Base-by-base conservation (phyloP, 2,888 invertebrate genomes). In the Pilophorus perplexus region DNA sequence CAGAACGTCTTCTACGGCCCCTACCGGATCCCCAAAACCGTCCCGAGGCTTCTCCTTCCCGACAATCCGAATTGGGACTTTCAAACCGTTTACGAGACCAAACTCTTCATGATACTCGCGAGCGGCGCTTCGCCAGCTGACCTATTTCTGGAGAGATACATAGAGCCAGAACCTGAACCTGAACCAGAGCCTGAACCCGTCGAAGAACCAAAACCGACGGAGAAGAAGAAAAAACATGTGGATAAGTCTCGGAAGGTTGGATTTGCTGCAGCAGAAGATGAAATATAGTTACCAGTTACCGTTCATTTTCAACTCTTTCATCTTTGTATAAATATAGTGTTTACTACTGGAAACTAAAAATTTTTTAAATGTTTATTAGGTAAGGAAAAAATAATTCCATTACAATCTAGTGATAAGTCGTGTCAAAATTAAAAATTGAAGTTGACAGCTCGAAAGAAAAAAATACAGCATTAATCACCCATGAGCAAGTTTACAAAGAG, bases 21-120 rank as follows among this genome's bases (percentile, higher is more conserved):
- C 3, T 65, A 55, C 42, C 59, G 50, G 8, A 48, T 68, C n/a
- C 68, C 68, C 3, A 68, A 55, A 27, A 50, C 38, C 10, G 52
- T 57, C 1, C 27, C 27, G 2, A 37, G 33, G 28, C 40, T 68
- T n/a, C 20, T 64, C 20, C 42, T 68, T n/a, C 68, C 68, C 1
- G 64, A 64, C 5, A 50, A 64, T 28, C 18, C 12, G n/a, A 18
- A 16, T 2, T 64, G 64, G 64, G 52, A 52, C 16, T 64, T 64
- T 52, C 64, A 50, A 38, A 52, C 64, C 1, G 64, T 64, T 1
- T 64, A 64, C 23, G 37, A 50, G 4, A 38, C 64, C 4, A 64
- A 52, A 38, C 6, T 64, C n/a, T 42, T 50, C 14, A 6, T 64
- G 10, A 22, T 64, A 5, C 25, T 20, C 5, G 25, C 1, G 10